Evolutionary conservation across 2,888 invertebrate genomes (phyloP), one percentile per base, ranked within the genome.

Genomic region (Tiliacea aurago): DNA sequence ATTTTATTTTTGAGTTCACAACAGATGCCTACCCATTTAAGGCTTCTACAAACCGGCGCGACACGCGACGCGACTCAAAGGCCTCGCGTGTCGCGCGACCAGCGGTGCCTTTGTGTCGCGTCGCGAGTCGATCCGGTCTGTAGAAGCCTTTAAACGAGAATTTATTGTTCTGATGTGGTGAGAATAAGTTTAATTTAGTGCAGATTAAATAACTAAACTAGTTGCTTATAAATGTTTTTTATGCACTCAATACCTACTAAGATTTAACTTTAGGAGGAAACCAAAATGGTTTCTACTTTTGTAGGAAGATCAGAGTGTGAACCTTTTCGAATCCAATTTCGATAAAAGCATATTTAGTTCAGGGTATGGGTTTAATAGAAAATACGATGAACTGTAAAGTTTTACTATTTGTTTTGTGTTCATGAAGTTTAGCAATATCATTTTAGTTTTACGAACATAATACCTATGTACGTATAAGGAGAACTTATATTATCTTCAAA

Each of bases 261-360:
- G 53, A 61, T 67, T 56, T 66, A 20, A 41, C 13, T 59, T 55
- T 13, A 69, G 11, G 37, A 55, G 20, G 41, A 56, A 66, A 80
- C 67, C 56, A 67, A 80, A 74, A 56, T 20, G 56, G 55, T 45
- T 49, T 63, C 49, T 49, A 80, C 18, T 59, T 56, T 43, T 45
- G 4, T 33, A 47, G 20, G 6, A 59, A 64, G 33, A 64, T 68
- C 55, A 61, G 11, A 62, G 28, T 66, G 49, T 58, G 47, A 82
- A 70, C 84, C 75, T 70, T 83, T 69, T 80, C 47, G 51, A 64
- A 81, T 74, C 75, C 70, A 81, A 81, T 84, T 81, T 80, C 80
- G 47, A 67, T 84, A 84, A 84, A 80, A 83, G 80, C 81, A 61
- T 83, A 72, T 80, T 73, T 45, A 56, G 84, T 64, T 56, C 65